These are phyloP conservation scores for Pyrocephalus nanus DNA, from an alignment of 2,797 vertebrate species.

Conservation along the genomic window DNA sequence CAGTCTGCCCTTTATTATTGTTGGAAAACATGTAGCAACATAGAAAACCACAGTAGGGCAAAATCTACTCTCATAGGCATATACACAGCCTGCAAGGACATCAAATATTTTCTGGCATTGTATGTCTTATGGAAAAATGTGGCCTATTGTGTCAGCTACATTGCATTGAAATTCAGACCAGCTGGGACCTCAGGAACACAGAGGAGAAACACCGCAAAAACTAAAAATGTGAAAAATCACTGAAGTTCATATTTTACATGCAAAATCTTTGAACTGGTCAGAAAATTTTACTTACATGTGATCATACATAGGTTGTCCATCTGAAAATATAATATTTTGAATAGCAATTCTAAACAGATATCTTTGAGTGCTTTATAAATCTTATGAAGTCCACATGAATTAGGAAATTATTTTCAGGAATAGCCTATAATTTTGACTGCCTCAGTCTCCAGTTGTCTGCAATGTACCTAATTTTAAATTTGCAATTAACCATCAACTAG, in stretches of 20 bases:
- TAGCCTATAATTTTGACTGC: not conserved
- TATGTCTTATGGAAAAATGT: not conserved
- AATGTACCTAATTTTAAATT: not conserved
- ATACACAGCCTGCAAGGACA: not conserved
- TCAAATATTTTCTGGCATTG: not conserved
- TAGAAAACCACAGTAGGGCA: not conserved
- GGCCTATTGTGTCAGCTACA: not conserved
- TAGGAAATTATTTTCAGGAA: not conserved
- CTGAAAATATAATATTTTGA: not conserved
- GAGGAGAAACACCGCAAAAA: not conserved
- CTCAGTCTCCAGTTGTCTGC: not conserved
- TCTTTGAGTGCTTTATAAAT: not conserved
- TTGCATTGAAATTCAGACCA: slow-evolving; percentile 2
- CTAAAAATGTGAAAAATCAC: slow-evolving; percentile 26
- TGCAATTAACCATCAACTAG: not conserved
- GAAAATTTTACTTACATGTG: slow-evolving; percentile 28
- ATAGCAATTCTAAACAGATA: not conserved
- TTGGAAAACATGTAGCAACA: not conserved
- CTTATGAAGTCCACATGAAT: not conserved
- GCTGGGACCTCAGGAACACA: not conserved
- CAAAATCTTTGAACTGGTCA: slow-evolving; percentile 30
- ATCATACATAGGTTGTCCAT: not conserved
- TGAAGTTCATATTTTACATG: slow-evolving; percentile 34
- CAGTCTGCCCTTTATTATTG: not conserved
- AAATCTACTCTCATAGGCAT: not conserved